Evolutionary conservation across 2,113 vertebrate species (phyloP).

Genomic region (Ammodramus savannarum): DNA sequence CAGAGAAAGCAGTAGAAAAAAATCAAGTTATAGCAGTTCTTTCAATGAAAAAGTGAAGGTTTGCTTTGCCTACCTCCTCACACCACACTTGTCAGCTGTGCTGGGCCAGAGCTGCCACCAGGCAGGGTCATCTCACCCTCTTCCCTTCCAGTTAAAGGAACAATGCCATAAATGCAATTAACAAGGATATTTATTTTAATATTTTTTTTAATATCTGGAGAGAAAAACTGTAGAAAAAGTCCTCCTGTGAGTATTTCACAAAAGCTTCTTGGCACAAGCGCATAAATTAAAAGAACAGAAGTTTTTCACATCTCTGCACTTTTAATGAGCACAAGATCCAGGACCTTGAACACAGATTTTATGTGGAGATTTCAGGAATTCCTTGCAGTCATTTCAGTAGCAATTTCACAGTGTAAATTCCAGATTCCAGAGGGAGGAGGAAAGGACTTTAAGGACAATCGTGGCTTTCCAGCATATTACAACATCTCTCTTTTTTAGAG

Average conservation of each 20-base stretch:
- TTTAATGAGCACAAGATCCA: not conserved
- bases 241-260: not conserved
- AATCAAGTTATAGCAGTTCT: not conserved
- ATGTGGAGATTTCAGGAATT: not conserved
- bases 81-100: not conserved
- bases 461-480: not conserved
- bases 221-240: not conserved
- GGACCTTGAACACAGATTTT: not conserved
- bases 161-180: not conserved
- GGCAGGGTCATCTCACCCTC: not conserved
- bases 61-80: not conserved
- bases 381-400: not conserved
- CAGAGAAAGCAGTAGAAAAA: not conserved
- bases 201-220: not conserved
- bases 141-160: not conserved
- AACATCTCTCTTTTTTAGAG: not conserved
- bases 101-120: not conserved
- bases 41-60: not conserved
- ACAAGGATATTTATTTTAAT: too few relatives aligned
- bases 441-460: not conserved
- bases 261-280: not conserved
- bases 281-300: not conserved
- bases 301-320: not conserved
- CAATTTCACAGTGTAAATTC: not conserved
- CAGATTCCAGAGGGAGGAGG: not conserved